Evolutionary conservation across 2,113 vertebrate genomes (phyloP), one percentile per base, ranked within the genome.

Genomic region (Sorex fumeus): DNA sequence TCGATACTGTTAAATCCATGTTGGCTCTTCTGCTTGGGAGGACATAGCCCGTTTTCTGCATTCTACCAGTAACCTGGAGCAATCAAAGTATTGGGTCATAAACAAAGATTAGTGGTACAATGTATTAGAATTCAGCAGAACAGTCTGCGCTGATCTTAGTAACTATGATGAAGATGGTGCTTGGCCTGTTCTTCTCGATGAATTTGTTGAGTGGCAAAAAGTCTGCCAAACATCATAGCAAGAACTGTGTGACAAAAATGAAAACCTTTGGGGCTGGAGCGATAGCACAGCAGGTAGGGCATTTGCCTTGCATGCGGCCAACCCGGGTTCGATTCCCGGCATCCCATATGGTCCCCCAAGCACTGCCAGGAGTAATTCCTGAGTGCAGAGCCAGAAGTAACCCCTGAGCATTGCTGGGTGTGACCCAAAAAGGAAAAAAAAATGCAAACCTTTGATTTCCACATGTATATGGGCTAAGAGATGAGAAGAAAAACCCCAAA

Each of bases 91-190:
- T 91, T 99, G 98, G 96, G 99, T 99, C 82, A 98, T 99, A 98
- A 99, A 99, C 97, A 99, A 99, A 97, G 99, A 99, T 98, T 99
- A 99, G 97, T 99, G 99, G 99, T 99, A 99, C 98, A 99, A 99
- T 15, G 99, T 99, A 79, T 98, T 99, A 97, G 99, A 99, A 98
- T 99, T 99, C 97, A 99, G 99, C 98, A 98, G 99, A 95, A 99
- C 99, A 93, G 99, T 99, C 90, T 98, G 98, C 95, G 97, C 98
- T 30, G 99, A 99, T 97, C 99, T 99, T 98, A 99, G 99, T 97
- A 99, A 99, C 98, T 99, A 99, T 30, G 99, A 99, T 93, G 99
- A 99, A 98, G 99, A 99, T 77, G 99, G 99, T 94, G 99, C 99
- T 93, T 99, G 99, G 99, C 99, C 99, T 0, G 99, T 99, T 96